Percentiles rank a stretch among this genome's conserved stretches.
Evolutionary conservation across 2,888 invertebrate genomes (phyloP).

Genomic region (Villa cingulata): DNA sequence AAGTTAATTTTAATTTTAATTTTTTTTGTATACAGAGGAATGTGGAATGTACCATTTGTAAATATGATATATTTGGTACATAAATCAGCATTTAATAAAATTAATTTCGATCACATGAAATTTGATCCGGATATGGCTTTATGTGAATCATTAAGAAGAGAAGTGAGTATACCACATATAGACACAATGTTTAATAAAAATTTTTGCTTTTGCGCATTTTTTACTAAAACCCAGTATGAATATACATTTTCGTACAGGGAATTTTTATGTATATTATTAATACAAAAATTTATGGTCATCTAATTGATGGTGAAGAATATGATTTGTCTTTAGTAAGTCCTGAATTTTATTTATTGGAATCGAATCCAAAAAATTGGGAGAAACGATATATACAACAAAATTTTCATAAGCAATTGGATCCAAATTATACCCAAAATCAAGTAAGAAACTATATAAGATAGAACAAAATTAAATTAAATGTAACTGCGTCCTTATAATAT

Average conservation of each 20-base stretch:
- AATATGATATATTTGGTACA: slow-evolving; percentile 71
- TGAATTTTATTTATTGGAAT: slow-evolving; percentile 83
- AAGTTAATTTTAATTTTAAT: no score
- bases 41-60: slow-evolving; percentile 95
- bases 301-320: slow-evolving; percentile 73
- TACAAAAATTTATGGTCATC: slow-evolving; percentile 70
- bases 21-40: slow-evolving; percentile 53
- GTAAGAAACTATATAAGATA: slow-evolving; percentile 28
- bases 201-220: not conserved
- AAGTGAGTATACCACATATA: slow-evolving; percentile 35
- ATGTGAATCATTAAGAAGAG: slow-evolving; percentile 45
- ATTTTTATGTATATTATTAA: slow-evolving; percentile 88
- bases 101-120: slow-evolving; percentile 46
- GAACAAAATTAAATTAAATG: not conserved
- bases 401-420: slow-evolving; percentile 57
- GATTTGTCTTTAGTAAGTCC: slow-evolving; percentile 60
- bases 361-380: slow-evolving; percentile 89
- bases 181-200: no score
- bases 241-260: slow-evolving; percentile 57
- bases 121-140: slow-evolving; percentile 92
- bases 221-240: no score
- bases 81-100: slow-evolving; percentile 44
- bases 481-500: no score
- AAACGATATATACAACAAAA: slow-evolving; percentile 75
- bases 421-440: slow-evolving; percentile 44